Percentiles rank a stretch among this genome's conserved stretches.
These are phyloP conservation scores for Globia sparganii DNA, from an alignment of 2,888 invertebrate genomes.

Conservation along the genomic window DNA sequence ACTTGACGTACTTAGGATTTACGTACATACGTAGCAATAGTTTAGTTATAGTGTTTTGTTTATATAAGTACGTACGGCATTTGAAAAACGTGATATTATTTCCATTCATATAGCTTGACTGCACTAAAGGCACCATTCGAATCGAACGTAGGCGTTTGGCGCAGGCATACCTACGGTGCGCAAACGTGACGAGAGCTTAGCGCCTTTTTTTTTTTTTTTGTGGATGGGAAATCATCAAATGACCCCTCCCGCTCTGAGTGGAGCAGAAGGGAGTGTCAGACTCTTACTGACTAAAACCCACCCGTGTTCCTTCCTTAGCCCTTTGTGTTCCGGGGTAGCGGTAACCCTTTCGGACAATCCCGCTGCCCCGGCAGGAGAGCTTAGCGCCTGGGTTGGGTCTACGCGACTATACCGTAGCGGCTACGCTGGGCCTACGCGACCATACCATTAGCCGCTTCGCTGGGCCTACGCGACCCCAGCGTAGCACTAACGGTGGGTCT, in stretches of 20 bases:
- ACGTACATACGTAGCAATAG: background rate
- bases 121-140: background rate
- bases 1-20: constrained; percentile 23
- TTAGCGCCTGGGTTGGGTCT: background rate
- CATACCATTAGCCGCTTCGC: background rate
- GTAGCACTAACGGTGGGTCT: background rate
- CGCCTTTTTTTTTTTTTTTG: too few species aligned
- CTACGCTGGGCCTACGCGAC: background rate
- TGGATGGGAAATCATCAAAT: too few species aligned
- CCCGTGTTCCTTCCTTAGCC: too few species aligned
- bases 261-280: too few species aligned
- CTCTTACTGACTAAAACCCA: too few species aligned
- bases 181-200: background rate
- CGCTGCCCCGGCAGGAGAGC: too few species aligned
- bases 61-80: constrained; percentile 4
- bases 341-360: too few species aligned
- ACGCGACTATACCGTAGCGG: background rate
- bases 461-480: background rate
- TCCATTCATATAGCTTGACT: constrained; percentile 16
- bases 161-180: background rate
- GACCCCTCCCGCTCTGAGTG: too few species aligned
- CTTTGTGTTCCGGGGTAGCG: too few species aligned
- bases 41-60: constrained; percentile 12
- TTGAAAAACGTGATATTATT: constrained; percentile 20
- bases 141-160: background rate